Evolutionary conservation across 2,797 vertebrate genomes (phyloP), one percentile per base, ranked within the genome.

Genomic region (Urocyon cinereoargenteus): DNA sequence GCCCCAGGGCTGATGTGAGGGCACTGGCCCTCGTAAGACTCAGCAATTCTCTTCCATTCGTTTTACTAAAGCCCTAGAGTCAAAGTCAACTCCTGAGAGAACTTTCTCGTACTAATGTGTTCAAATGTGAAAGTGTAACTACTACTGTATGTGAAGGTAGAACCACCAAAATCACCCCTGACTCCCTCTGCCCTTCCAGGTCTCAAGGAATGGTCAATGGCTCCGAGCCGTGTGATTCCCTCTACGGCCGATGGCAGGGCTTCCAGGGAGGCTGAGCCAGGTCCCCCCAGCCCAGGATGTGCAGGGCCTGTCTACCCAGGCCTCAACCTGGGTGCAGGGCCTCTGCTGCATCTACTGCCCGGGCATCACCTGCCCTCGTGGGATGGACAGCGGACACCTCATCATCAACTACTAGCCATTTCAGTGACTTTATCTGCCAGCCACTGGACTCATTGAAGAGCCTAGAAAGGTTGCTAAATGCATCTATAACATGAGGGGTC

Each of bases 401-500:
- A 13, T 11, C 0, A 7, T 3, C 16, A 3, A 21, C 12, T 24
- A 55, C 3, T n/a, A 12, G 62, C 62, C 26, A 2, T 3, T 57
- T n/a, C 18, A 8, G 26, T 16, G 8, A 16, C 18, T 34, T 16
- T 2, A 4, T 26, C 34, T 45, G 53, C 40, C 28, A 7, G 6
- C 13, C 0, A 31, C 45, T 3, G 8, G 0, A 68, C 28, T 2
- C 49, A 79, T 3, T 2, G 4, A n/a, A n/a, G 36, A 77, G 57
- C 16, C 34, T 28, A 19, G 53, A 75, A 31, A 12, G 31, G 57
- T 19, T n/a, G 0, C 2, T 1, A 21, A 5, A 0, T 4, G 18
- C 6, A 8, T 0, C 22, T 8, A 9, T 2, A 1, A 16, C 0
- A 11, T 0, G 4, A 81, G 26, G 10, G 12, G 51, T 3, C 26